Evolutionary conservation across 2,113 vertebrate species (phyloP).

Genomic region (Rattus rattus): DNA sequence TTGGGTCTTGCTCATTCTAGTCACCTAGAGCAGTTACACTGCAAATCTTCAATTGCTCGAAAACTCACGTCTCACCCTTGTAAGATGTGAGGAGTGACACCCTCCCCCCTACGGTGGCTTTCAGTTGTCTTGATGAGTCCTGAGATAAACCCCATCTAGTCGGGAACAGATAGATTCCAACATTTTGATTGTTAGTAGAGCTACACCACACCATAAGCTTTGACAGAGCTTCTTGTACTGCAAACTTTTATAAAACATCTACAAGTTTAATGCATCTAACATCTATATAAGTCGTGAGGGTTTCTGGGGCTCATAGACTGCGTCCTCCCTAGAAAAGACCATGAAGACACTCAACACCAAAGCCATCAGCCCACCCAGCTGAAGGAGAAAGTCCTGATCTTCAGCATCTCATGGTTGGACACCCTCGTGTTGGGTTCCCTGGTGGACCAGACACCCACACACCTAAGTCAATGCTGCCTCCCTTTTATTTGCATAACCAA

Average conservation of each 20-base stretch:
- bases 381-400: not conserved
- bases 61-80: not conserved
- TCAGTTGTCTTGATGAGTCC: conserved; percentile 39
- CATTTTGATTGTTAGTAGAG: not conserved
- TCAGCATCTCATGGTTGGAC: not conserved
- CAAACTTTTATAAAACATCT: conserved; percentile 62
- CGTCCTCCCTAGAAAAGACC: not conserved
- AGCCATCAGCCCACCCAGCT: not conserved
- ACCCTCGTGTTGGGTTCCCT: not conserved
- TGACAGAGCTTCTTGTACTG: conserved; percentile 73
- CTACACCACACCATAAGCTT: not conserved
- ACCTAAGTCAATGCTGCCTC: not conserved
- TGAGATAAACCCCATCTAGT: conserved; percentile 49
- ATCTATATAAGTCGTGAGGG: not conserved
- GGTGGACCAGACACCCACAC: not conserved
- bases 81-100: not conserved
- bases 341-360: not conserved
- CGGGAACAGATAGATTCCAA: conserved; percentile 44
- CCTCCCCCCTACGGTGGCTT: not conserved
- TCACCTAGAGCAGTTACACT: not conserved
- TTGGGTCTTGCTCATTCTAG: conserved; percentile 9
- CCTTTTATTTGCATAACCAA: conserved; percentile 86
- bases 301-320: not conserved
- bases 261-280: conserved; percentile 20
- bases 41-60: conserved; percentile 42